Conservation (phyloP, 1,140 invertebrate genomes). For the Sycophila sp. region DNA sequence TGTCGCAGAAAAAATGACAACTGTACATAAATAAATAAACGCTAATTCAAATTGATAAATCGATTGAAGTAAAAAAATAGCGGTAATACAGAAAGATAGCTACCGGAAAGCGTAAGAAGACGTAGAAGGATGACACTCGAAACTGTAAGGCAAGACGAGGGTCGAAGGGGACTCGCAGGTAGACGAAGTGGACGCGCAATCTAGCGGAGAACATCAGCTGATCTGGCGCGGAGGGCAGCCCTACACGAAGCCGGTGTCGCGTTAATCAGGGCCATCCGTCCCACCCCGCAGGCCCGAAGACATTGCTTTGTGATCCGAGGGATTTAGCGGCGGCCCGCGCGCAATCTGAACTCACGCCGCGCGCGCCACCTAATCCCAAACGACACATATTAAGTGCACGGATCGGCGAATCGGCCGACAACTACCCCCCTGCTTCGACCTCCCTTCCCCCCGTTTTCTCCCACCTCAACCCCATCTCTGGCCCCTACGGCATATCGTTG, state of each 20-base stretch:
- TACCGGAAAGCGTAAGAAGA: no score
- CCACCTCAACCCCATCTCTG: no score
- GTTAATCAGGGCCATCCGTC: constrained; percentile 42
- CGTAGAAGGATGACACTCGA: no score
- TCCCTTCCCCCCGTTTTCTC: no score
- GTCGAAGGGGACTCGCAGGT: no score
- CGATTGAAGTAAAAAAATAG: no score
- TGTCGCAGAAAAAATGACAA: no score
- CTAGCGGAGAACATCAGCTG: constrained; percentile 27
- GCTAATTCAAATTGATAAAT: no score
- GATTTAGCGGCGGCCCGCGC: constrained; percentile 44
- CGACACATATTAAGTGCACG: constrained; percentile 52
- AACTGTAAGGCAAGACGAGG: no score
- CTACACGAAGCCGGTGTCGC: constrained; percentile 23
- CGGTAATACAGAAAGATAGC: no score
- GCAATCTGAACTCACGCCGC: constrained; percentile 45
- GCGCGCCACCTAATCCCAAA: constrained; percentile 45
- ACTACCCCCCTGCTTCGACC: not conserved
- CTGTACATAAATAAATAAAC: no score
- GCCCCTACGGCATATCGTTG: not conserved
- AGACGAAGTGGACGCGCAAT: not conserved
- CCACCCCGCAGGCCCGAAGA: constrained; percentile 13
- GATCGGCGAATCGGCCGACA: constrained; percentile 43
- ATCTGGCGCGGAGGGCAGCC: not conserved
- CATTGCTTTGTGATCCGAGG: constrained; percentile 41